Conservation (phyloP, 2,113 vertebrate genomes). For the Eidolon helvum region DNA sequence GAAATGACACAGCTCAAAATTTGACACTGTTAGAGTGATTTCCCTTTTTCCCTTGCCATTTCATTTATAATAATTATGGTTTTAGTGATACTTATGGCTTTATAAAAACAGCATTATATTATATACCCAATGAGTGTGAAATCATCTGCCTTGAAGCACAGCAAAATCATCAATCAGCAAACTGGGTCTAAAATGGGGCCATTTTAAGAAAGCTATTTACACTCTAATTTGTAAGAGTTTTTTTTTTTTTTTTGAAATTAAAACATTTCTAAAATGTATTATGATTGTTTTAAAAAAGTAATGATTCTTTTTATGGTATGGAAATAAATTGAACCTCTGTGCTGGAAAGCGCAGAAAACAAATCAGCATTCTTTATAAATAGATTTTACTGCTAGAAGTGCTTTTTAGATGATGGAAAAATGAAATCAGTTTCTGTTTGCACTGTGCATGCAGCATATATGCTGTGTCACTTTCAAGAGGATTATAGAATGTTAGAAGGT, state of each 20-base stretch:
- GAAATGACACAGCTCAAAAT: not conserved
- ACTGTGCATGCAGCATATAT: conserved; percentile 47
- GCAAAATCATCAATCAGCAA: conserved; percentile 56
- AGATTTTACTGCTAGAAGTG: conserved; percentile 78
- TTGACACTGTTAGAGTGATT: not conserved
- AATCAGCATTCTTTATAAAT: conserved; percentile 82
- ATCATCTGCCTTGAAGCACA: conserved; percentile 21
- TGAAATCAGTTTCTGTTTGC: conserved; percentile 62
- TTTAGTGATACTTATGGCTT: conserved; percentile 28
- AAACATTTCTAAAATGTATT: conserved; percentile 77
- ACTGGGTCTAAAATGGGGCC: conserved; percentile 68
- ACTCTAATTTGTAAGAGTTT: conserved; percentile 73
- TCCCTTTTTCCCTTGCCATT: conserved; percentile 33
- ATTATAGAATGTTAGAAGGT: not conserved
- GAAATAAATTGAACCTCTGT: conserved; percentile 76
- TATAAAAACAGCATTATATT: conserved; percentile 42
- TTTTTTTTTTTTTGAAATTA: conserved; percentile 77
- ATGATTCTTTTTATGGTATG: conserved; percentile 72
- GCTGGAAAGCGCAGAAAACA: conserved; percentile 78
- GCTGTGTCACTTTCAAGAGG: conserved; percentile 72
- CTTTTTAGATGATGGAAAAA: conserved; percentile 74
- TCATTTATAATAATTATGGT: conserved; percentile 61
- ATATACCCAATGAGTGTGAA: conserved; percentile 52
- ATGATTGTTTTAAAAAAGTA: conserved; percentile 75
- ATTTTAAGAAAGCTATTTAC: conserved; percentile 78